These are phyloP conservation scores for Anas bahamensis DNA, from an alignment of 2,797 vertebrate species.

Conservation along the genomic window DNA sequence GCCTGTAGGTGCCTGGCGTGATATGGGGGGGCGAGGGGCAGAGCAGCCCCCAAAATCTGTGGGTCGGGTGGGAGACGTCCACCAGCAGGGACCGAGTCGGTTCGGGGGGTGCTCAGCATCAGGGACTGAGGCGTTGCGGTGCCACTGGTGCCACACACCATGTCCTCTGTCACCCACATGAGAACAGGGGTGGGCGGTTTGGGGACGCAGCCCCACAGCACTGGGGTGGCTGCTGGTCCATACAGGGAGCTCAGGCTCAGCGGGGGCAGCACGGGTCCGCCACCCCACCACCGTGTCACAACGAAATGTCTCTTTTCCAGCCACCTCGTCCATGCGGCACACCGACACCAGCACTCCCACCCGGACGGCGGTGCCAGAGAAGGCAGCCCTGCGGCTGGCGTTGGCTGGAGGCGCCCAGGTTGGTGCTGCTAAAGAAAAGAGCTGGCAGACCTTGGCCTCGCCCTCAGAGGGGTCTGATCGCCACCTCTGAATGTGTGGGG, in stretches of 20 bases:
- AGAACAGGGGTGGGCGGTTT: rapidly evolving
- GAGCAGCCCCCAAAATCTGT: rapidly evolving
- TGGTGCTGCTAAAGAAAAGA: neutral
- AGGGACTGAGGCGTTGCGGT: rapidly evolving
- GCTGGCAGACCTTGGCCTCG: rapidly evolving
- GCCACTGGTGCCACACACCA: rapidly evolving
- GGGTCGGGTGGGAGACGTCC: rapidly evolving
- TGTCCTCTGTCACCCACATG: neutral
- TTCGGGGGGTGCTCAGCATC: rapidly evolving
- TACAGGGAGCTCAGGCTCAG: rapidly evolving
- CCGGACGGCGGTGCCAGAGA: constrained; percentile 81
- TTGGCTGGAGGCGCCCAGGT: constrained; percentile 72
- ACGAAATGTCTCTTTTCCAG: constrained; percentile 48
- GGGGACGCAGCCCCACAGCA: neutral
- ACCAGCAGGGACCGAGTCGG: rapidly evolving
- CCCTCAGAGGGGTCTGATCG: neutral
- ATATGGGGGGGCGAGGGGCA: rapidly evolving
- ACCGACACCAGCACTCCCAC: constrained; percentile 88
- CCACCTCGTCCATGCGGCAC: constrained; percentile 84
- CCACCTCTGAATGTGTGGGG: neutral
- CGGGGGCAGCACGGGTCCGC: rapidly evolving
- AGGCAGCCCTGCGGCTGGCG: constrained; percentile 79
- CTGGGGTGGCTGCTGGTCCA: neutral
- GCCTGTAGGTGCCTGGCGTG: constrained; percentile 60
- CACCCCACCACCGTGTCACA: rapidly evolving